Conservation (phyloP, 2,888 invertebrate genomes). For the Tenthredo notha region DNA sequence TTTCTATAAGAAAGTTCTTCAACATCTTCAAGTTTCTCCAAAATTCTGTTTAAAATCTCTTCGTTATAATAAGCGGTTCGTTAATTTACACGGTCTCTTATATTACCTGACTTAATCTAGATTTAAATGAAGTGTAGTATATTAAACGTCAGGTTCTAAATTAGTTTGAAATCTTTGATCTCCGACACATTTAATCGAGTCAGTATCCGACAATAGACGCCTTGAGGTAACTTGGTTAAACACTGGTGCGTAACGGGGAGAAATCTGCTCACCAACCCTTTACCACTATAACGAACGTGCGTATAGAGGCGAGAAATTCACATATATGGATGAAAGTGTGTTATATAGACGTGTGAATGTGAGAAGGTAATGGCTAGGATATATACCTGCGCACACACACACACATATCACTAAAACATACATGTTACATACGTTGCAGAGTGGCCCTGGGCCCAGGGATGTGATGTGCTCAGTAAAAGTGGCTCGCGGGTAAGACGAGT, state of each 20-base stretch:
- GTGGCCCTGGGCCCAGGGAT: slow-evolving; percentile 14
- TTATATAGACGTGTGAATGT: neutral
- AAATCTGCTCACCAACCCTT: neutral
- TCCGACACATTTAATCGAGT: slow-evolving; percentile 27
- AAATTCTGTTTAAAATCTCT: neutral
- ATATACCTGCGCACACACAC: neutral
- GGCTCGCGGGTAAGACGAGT: slow-evolving; percentile 29
- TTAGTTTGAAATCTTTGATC: slow-evolving; percentile 42
- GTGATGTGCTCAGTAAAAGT: slow-evolving; percentile 32
- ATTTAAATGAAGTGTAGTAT: neutral
- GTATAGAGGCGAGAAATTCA: neutral
- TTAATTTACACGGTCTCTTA: neutral
- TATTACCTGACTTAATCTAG: neutral
- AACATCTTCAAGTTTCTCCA: neutral
- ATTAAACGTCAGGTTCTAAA: neutral
- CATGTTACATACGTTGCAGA: neutral
- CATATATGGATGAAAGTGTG: neutral
- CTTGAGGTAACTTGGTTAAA: slow-evolving; percentile 41
- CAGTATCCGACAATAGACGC: slow-evolving; percentile 41
- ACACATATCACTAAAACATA: too few relatives aligned
- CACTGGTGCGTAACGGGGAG: slow-evolving; percentile 7
- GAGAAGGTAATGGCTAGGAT: neutral
- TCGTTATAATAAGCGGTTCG: neutral
- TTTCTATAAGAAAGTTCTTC: too few relatives aligned
- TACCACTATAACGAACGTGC: neutral